phyloP scores from a whole-genome alignment of 2,797 vertebrate species.

The Gymnothorax javanicus region DNA sequence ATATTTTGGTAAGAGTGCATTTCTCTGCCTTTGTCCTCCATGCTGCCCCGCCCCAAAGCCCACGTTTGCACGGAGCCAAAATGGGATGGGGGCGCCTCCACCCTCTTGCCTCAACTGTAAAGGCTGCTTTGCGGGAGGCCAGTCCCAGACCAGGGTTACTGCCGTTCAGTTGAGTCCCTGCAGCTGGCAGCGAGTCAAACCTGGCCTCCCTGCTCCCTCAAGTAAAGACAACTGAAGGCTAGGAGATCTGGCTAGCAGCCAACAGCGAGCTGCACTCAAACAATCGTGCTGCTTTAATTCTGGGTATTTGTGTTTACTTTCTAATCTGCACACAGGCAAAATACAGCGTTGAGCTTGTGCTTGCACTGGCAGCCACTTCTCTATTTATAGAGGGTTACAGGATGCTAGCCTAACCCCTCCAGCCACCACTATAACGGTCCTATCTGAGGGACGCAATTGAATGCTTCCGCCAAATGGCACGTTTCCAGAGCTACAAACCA shows the following conservation, averaged over 20 bases:
- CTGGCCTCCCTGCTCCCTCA: constrained; percentile 39
- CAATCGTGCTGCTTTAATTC: constrained; percentile 34
- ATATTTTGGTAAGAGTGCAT: neutral
- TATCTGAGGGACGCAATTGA: neutral
- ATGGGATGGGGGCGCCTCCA: constrained; percentile 20
- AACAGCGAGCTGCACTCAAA: constrained; percentile 35
- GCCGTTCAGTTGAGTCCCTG: constrained; percentile 43
- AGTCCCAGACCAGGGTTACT: constrained; percentile 44
- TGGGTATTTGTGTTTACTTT: constrained; percentile 40
- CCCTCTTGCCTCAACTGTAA: neutral
- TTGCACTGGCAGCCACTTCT: neutral
- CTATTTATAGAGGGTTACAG: constrained; percentile 40
- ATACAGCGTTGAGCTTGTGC: constrained; percentile 26
- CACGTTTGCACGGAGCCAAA: constrained; percentile 16
- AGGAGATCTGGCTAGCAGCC: constrained; percentile 33
- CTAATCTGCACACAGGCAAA: constrained; percentile 41
- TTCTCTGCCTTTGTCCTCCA: constrained; percentile 36
- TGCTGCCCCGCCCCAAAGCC: constrained; percentile 16
- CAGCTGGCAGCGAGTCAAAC: constrained; percentile 42
- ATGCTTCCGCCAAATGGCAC: neutral
- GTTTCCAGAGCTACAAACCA: neutral
- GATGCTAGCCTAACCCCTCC: neutral
- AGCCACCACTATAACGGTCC: neutral
- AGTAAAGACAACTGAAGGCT: constrained; percentile 36
- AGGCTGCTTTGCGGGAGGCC: constrained; percentile 7